phyloP scores from a whole-genome alignment of 2,888 invertebrate genomes.

The Andrena chrysosceles region DNA sequence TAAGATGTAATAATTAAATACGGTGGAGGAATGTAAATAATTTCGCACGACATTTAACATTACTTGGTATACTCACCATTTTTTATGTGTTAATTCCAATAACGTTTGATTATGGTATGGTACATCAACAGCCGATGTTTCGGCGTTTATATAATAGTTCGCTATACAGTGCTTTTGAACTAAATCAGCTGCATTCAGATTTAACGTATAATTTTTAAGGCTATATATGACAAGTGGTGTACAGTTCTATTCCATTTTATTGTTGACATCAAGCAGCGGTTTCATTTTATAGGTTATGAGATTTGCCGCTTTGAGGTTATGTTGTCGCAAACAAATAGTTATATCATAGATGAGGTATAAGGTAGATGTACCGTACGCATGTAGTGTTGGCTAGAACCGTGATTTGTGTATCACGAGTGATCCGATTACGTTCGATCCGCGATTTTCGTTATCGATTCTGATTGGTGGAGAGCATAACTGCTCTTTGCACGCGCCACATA shows the following conservation, averaged over 20 bases:
- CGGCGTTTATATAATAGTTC: too few species aligned
- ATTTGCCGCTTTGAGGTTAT: constrained; percentile 30
- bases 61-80: constrained; percentile 42
- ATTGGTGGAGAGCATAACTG: too few species aligned
- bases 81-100: neutral
- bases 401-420: too few species aligned
- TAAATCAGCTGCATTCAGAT: too few species aligned
- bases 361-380: neutral
- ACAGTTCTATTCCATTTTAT: neutral
- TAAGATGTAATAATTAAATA: constrained; percentile 19
- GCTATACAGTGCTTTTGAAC: too few species aligned
- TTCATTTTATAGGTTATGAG: constrained; percentile 18
- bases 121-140: too few species aligned
- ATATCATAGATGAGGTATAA: neutral
- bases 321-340: neutral
- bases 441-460: too few species aligned
- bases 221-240: too few species aligned
- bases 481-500: too few species aligned
- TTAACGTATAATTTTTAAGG: too few species aligned
- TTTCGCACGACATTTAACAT: neutral
- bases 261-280: neutral
- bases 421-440: too few species aligned
- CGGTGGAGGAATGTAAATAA: neutral
- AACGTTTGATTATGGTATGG: constrained; percentile 1
- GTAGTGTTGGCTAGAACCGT: too few species aligned